Evolutionary conservation across 1,140 invertebrate genomes (phyloP).

Genomic region (Drosophila eugracilis): DNA sequence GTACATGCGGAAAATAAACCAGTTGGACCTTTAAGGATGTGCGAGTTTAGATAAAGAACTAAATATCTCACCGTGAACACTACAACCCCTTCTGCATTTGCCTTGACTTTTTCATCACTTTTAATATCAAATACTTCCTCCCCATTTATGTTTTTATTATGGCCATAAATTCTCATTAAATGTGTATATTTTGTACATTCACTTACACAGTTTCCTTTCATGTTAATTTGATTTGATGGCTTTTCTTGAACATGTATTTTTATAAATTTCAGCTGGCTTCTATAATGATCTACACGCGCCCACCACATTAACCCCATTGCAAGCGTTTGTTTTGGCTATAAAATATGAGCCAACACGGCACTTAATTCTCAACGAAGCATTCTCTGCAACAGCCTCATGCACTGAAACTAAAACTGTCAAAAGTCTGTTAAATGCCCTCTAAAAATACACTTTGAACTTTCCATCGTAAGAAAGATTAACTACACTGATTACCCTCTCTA

Average conservation of each 20-base stretch:
- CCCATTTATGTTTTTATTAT: constrained; percentile 28
- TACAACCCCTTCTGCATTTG: not conserved
- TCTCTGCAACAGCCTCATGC: constrained; percentile 54
- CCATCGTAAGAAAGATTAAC: not conserved
- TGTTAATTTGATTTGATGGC: constrained; percentile 33
- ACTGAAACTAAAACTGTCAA: constrained; percentile 13
- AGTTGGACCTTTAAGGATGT: not conserved
- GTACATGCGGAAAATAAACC: not conserved
- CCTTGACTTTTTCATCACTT: constrained; percentile 1
- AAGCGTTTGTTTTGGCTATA: constrained; percentile 44
- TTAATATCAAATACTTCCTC: constrained; percentile 36
- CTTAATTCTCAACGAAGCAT: constrained; percentile 70
- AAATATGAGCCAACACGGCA: constrained; percentile 54
- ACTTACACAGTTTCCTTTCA: constrained; percentile 24
- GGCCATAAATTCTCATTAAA: constrained; percentile 42
- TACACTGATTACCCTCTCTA: not conserved
- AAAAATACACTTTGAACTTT: not conserved
- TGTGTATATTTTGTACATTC: constrained; percentile 24
- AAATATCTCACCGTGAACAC: not conserved
- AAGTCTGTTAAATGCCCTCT: constrained; percentile 8
- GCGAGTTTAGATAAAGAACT: not conserved
- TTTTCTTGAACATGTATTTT: constrained; percentile 29
- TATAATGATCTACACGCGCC: constrained; percentile 60
- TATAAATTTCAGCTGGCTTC: constrained; percentile 36
- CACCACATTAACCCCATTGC: constrained; percentile 70